Evolutionary conservation across 2,113 vertebrate species (phyloP).

Genomic region (Pardalotus punctatus): DNA sequence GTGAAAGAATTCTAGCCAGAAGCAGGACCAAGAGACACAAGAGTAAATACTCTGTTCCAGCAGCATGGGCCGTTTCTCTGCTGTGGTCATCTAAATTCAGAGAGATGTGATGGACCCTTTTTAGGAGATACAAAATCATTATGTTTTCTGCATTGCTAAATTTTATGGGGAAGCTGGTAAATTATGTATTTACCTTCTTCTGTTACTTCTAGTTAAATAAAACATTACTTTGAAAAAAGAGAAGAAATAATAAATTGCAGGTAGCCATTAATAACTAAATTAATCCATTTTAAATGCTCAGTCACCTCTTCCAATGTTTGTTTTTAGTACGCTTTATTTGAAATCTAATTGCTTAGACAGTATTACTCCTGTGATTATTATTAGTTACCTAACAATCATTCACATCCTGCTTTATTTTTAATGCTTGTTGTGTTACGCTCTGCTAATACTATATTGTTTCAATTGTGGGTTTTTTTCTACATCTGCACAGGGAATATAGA

Average conservation of each 20-base stretch:
- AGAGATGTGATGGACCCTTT: background rate
- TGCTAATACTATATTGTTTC: background rate
- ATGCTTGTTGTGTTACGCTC: background rate
- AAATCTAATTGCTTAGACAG: background rate
- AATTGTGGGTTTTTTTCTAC: background rate
- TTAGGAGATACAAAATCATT: background rate
- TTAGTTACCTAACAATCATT: background rate
- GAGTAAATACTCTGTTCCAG: background rate
- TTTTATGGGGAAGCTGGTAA: background rate
- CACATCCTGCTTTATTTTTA: slow-evolving; percentile 25
- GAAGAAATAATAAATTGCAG: background rate
- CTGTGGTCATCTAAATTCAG: background rate
- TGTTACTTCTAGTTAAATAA: background rate
- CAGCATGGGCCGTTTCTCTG: background rate
- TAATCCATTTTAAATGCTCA: background rate
- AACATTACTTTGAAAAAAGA: background rate
- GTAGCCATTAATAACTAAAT: background rate
- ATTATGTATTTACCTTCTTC: background rate
- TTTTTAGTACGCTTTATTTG: background rate
- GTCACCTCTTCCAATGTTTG: background rate
- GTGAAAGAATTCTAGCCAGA: background rate
- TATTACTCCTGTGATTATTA: background rate
- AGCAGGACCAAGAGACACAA: background rate
- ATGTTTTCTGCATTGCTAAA: background rate
- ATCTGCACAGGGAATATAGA: slow-evolving; percentile 29